Evolutionary conservation across 1,140 invertebrate genomes (phyloP).

Genomic region (Neodiprion lecontei): DNA sequence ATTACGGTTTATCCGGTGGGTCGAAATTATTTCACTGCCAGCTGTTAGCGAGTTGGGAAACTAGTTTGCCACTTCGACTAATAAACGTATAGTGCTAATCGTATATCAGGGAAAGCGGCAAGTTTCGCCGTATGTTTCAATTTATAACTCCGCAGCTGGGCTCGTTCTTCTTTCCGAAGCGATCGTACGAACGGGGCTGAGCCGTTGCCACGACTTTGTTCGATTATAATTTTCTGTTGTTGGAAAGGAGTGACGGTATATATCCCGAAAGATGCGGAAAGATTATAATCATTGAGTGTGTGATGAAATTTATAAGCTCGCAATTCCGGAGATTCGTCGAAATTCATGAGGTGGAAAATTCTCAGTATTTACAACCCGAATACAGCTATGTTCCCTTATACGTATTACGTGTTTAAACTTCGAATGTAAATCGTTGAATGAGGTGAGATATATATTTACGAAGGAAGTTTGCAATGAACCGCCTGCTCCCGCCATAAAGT

Average conservation of each 20-base stretch:
- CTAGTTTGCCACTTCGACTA: constrained; percentile 3
- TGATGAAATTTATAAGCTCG: too few relatives aligned
- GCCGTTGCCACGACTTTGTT: too few relatives aligned
- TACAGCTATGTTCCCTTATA: too few relatives aligned
- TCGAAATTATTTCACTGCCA: background rate
- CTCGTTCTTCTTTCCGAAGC: background rate
- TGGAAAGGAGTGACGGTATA: too few relatives aligned
- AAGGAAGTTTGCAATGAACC: background rate
- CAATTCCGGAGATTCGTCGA: background rate
- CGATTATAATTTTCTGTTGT: too few relatives aligned
- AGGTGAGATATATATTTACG: background rate
- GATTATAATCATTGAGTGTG: too few relatives aligned
- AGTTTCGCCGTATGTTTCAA: constrained; percentile 2
- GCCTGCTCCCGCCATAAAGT: constrained; percentile 1
- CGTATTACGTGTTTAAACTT: background rate
- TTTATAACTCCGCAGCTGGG: background rate
- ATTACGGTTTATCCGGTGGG: background rate
- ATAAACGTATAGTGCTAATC: constrained; percentile 5
- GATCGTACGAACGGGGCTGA: too few relatives aligned
- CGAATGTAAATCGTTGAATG: background rate
- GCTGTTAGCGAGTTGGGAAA: background rate
- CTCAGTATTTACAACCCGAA: too few relatives aligned
- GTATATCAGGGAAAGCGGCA: background rate
- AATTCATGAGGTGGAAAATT: background rate
- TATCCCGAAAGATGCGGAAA: too few relatives aligned